These are phyloP conservation scores for Pseudomyrmex concolor DNA, from an alignment of 1,140 invertebrate genomes.

Conservation along the genomic window DNA sequence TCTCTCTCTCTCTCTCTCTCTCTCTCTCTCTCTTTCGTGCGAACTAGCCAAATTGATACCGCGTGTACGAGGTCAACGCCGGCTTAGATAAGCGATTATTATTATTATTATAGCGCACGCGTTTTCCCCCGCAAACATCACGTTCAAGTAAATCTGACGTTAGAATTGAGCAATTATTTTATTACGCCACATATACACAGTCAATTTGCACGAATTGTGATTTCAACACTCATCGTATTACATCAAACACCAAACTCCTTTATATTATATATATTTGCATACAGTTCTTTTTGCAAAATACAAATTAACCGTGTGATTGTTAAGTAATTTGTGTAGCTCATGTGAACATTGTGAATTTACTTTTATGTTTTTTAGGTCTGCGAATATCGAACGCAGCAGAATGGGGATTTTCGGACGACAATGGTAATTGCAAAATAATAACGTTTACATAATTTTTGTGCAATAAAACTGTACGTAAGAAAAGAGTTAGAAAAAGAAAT, in stretches of 20 bases:
- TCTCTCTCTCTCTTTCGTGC: neutral
- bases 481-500: neutral
- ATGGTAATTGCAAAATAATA: constrained; percentile 54
- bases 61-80: constrained; percentile 21
- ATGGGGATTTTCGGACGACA: constrained; percentile 60
- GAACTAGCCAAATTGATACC: constrained; percentile 39
- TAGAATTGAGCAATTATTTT: neutral
- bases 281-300: too few relatives aligned
- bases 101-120: constrained; percentile 25
- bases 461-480: neutral
- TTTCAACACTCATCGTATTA: too few relatives aligned
- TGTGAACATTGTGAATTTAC: neutral
- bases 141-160: neutral
- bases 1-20: too few relatives aligned
- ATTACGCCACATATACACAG: neutral
- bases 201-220: too few relatives aligned
- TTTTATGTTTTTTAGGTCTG: constrained; percentile 52
- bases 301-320: too few relatives aligned
- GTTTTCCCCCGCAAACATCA: constrained; percentile 8
- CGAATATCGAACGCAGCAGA: constrained; percentile 15
- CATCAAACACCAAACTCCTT: too few relatives aligned
- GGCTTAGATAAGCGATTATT: constrained; percentile 29
- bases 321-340: too few relatives aligned
- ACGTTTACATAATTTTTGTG: neutral
- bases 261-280: too few relatives aligned